phyloP scores from a whole-genome alignment of 2,113 vertebrate species.

The Taurulus bubalis region DNA sequence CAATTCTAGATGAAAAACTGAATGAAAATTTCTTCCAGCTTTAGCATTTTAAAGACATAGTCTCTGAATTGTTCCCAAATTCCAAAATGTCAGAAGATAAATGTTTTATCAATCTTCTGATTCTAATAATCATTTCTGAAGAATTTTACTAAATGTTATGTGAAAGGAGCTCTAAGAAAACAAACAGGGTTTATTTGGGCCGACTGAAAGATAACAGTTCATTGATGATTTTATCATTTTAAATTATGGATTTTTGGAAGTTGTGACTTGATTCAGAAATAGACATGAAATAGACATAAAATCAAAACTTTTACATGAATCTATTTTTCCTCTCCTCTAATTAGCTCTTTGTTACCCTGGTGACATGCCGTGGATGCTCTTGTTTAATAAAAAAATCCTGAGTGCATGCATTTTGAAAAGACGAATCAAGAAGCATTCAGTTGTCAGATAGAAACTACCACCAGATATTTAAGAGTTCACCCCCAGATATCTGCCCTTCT shows the following conservation, averaged over 20 bases:
- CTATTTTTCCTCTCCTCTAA: neutral
- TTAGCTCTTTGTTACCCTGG: conserved; percentile 13
- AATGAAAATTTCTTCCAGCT: neutral
- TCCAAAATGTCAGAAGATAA: neutral
- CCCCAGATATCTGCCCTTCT: conserved; percentile 16
- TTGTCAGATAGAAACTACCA: neutral
- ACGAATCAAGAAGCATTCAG: conserved; percentile 28
- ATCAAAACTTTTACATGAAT: neutral
- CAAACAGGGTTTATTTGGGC: neutral
- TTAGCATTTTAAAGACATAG: neutral
- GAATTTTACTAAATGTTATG: conserved; percentile 2
- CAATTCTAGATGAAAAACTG: neutral
- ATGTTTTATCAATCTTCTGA: neutral
- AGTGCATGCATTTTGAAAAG: conserved; percentile 19
- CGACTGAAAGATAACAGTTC: neutral
- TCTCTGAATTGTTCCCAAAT: neutral
- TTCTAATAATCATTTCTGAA: neutral
- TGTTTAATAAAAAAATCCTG: conserved; percentile 4
- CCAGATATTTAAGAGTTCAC: conserved; percentile 24
- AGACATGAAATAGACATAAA: neutral
- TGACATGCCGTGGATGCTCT: conserved; percentile 22
- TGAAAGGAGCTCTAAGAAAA: neutral
- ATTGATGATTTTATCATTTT: neutral
- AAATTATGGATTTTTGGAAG: neutral
- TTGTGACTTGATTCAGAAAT: neutral